Conservation (phyloP, 2,888 invertebrate genomes). For the Tetrapedia diversipes region DNA sequence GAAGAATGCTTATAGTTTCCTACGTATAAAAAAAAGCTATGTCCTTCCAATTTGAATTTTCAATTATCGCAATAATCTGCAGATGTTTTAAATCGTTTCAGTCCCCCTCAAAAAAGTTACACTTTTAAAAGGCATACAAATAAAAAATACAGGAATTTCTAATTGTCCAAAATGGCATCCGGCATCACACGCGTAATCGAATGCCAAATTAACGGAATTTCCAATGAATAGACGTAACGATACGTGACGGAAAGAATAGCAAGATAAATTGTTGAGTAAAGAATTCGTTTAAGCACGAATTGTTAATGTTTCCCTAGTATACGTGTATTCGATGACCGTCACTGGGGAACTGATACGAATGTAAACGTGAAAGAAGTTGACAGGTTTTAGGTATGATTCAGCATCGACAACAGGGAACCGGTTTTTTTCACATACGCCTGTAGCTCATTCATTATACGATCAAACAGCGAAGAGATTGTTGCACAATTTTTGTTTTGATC, state of each 20-base stretch:
- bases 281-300: not conserved
- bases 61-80: not conserved
- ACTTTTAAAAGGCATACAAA: not conserved
- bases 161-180: not conserved
- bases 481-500: slow-evolving; percentile 70
- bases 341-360: slow-evolving; percentile 19
- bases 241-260: slow-evolving; percentile 9
- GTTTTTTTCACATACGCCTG: slow-evolving; percentile 60
- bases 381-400: slow-evolving; percentile 70
- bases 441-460: slow-evolving; percentile 69
- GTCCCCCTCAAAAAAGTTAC: not conserved
- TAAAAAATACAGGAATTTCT: not conserved
- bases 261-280: not conserved
- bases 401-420: slow-evolving; percentile 59
- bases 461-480: slow-evolving; percentile 53
- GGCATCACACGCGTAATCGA: not conserved
- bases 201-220: slow-evolving; percentile 25
- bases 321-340: slow-evolving; percentile 10
- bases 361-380: slow-evolving; percentile 42
- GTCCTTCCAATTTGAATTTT: not conserved
- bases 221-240: slow-evolving; percentile 2
- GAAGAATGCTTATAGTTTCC: slow-evolving; percentile 5
- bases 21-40: not conserved
- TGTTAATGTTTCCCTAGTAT: not conserved
- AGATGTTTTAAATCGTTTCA: too few relatives aligned